These are phyloP conservation scores for Dicrurus megarhynchus DNA, from an alignment of 2,113 vertebrate genomes.

Conservation along the genomic window DNA sequence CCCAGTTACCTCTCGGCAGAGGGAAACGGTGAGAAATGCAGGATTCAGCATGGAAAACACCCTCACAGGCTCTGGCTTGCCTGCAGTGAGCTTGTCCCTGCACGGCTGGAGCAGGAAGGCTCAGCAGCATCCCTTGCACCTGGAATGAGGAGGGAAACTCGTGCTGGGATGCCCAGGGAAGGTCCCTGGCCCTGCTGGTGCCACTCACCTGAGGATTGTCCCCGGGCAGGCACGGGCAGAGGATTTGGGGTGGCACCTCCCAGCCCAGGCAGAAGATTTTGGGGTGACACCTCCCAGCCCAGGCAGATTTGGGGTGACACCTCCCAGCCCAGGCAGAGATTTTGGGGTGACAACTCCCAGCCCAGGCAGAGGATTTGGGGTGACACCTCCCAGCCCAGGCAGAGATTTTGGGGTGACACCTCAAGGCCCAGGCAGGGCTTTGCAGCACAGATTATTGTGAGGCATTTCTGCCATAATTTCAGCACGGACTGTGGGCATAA, in stretches of 20 bases:
- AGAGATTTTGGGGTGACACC: neutral
- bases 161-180: neutral
- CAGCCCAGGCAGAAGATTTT: neutral
- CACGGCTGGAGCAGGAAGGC: neutral
- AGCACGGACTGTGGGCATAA: neutral
- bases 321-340: too few relatives aligned
- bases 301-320: too few relatives aligned
- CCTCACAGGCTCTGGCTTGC: neutral
- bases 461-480: fast-evolving
- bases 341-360: too few relatives aligned
- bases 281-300: neutral
- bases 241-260: neutral
- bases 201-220: neutral
- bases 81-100: neutral
- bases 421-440: neutral
- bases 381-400: neutral
- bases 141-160: neutral
- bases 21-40: fast-evolving
- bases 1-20: neutral
- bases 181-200: neutral
- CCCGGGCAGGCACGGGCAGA: fast-evolving
- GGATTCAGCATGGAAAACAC: neutral
- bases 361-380: neutral
- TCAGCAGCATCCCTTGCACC: neutral
- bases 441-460: neutral